A percentile compares a stretch with the other conserved stretches of the same genome.
These are phyloP conservation scores for Scarus forsteni DNA, from an alignment of 2,797 vertebrate species.

Conservation along the genomic window DNA sequence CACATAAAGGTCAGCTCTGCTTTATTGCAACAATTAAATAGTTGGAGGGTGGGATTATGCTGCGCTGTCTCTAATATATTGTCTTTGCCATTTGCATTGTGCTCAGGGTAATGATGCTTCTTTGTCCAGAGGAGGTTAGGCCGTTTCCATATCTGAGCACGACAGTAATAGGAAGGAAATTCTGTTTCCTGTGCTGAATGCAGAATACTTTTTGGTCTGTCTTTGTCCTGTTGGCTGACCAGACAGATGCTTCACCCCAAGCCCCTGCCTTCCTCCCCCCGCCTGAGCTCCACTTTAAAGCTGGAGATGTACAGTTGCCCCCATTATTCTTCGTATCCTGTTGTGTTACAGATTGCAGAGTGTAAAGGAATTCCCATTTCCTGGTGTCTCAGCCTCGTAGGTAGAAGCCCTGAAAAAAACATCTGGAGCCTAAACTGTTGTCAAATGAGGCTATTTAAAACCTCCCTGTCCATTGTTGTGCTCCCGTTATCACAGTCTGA, in stretches of 20 bases:
- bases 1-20: constrained; percentile 50
- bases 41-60: constrained; percentile 21
- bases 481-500: constrained; percentile 41
- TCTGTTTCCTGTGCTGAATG: constrained; percentile 73
- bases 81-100: constrained; percentile 36
- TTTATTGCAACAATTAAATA: constrained; percentile 53
- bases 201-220: constrained; percentile 58
- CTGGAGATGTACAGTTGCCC: constrained; percentile 25
- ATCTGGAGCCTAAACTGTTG: constrained; percentile 53
- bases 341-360: constrained; percentile 58
- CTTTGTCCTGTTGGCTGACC: constrained; percentile 63
- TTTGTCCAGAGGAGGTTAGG: constrained; percentile 37
- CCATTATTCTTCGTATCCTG: constrained; percentile 73
- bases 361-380: constrained; percentile 64
- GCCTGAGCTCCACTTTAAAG: constrained; percentile 25
- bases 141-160: constrained; percentile 57
- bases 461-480: constrained; percentile 58
- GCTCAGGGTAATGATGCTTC: constrained; percentile 7
- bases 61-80: constrained; percentile 32
- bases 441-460: constrained; percentile 57
- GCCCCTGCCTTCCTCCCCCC: constrained; percentile 67
- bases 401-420: constrained; percentile 29
- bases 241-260: constrained; percentile 33
- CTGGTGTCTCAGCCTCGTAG: constrained; percentile 30
- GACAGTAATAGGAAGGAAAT: constrained; percentile 70